These are phyloP conservation scores for Poecile atricapillus DNA, from an alignment of 2,113 vertebrate genomes.

Conservation along the genomic window DNA sequence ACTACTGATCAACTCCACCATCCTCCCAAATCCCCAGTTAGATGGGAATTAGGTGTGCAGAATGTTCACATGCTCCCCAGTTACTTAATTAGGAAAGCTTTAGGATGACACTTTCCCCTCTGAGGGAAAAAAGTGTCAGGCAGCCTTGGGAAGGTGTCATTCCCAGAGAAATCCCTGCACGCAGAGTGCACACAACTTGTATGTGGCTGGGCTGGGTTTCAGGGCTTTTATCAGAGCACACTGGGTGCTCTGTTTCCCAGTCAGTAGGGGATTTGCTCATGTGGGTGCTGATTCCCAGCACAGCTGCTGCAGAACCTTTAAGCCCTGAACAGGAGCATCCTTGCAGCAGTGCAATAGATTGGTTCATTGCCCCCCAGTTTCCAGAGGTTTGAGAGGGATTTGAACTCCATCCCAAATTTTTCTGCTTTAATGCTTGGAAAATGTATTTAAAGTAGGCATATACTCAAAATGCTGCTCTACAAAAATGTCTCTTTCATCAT, in stretches of 20 bases:
- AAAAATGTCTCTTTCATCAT: constrained; percentile 21
- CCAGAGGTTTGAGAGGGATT: background rate
- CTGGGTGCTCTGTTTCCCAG: background rate
- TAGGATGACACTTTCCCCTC: background rate
- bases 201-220: accelerated
- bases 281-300: background rate
- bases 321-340: background rate
- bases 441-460: background rate
- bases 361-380: background rate
- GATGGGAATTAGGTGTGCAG: background rate
- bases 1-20: background rate
- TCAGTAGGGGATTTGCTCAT: background rate
- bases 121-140: background rate
- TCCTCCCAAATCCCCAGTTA: background rate
- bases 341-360: background rate
- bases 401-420: background rate
- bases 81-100: background rate
- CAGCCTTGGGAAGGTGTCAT: background rate
- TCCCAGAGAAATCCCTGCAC: background rate
- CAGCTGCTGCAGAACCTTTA: accelerated
- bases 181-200: accelerated
- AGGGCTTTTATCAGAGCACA: background rate
- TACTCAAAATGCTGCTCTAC: background rate
- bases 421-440: constrained; percentile 21
- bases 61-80: accelerated